These are phyloP conservation scores for Ophion ellenae DNA, from an alignment of 2,888 invertebrate genomes.

Conservation along the genomic window DNA sequence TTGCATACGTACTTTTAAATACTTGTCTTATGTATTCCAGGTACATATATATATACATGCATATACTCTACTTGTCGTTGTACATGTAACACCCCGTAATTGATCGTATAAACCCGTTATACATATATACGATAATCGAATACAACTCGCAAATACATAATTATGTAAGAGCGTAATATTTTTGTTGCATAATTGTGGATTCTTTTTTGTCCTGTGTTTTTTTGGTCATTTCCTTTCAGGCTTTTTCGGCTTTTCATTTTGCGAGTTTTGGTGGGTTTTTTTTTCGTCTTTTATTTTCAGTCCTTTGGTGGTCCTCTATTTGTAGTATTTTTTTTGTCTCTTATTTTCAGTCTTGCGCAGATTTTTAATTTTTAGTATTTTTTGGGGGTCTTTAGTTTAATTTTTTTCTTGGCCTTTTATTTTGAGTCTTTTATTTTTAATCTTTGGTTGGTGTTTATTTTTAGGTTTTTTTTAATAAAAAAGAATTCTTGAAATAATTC, in stretches of 20 bases:
- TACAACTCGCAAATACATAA: conserved; percentile 19
- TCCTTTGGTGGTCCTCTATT: too few relatives aligned
- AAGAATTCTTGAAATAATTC: too few relatives aligned
- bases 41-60: conserved; percentile 15
- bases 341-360: too few relatives aligned
- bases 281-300: too few relatives aligned
- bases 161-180: conserved; percentile 43
- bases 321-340: too few relatives aligned
- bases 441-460: too few relatives aligned
- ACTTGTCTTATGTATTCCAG: conserved; percentile 53
- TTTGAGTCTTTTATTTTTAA: too few relatives aligned
- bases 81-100: conserved; percentile 18
- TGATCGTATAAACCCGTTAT: conserved; percentile 15
- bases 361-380: too few relatives aligned
- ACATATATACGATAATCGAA: conserved; percentile 49
- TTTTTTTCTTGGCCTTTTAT: too few relatives aligned
- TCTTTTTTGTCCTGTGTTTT: conserved; percentile 37
- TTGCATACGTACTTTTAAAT: conserved; percentile 5
- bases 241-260: neutral
- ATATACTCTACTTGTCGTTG: conserved; percentile 29
- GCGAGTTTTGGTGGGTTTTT: too few relatives aligned
- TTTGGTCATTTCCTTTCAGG: neutral
- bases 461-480: too few relatives aligned
- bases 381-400: too few relatives aligned
- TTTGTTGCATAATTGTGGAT: conserved; percentile 38